Base-by-base conservation (phyloP, 1,140 invertebrate genomes). In the Atta texana region DNA sequence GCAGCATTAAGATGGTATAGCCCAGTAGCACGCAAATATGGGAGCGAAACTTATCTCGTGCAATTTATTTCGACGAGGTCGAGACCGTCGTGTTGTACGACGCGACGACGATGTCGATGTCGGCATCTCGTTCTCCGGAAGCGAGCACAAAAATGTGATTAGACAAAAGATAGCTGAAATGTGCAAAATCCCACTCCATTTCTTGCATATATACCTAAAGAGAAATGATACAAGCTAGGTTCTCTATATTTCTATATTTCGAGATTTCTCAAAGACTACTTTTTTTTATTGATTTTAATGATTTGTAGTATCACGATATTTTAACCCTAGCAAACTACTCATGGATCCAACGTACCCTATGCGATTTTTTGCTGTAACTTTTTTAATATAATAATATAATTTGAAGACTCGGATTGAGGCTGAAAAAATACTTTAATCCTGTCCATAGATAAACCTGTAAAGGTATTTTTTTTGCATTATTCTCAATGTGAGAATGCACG, bases 11-110 rank as follows among this genome's bases (percentile, higher is more conserved):
- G 80, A 84, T 63, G 59, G 69, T 61, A 71, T 55, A 61, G 80
- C 28, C 57, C 55, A 34, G 80, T 82, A 74, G 80, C 80, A 61
- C 69, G 80, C 69, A 84, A 81, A 80, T 71, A 86, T 63, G 66
- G 81, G 66, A 85, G 69, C 78, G 59, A 72, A 63, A 85, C 87
- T 89, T 90, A 90, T 90, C 89, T 90, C 87, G 84, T 80, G 86
- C 85, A 87, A 90, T 90, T 90, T 90, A 89, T 89, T 90, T 89
- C 88, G 80, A 85, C 85, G 81, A 86, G 78, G 74, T 51, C 31
- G 80, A 85, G 87, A 57, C 28, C 71, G 80, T 84, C 77, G 88
- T 76, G 71, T 75, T 88, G 77, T 81, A 78, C 55, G 57, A 34
- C 64, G 39, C 18, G 21, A 59, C 34, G 34, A n/a, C 63, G 77